These are phyloP conservation scores for Crossaster papposus DNA, from an alignment of 53 echinoderm and acorn worm genomes.

Conservation along the genomic window DNA sequence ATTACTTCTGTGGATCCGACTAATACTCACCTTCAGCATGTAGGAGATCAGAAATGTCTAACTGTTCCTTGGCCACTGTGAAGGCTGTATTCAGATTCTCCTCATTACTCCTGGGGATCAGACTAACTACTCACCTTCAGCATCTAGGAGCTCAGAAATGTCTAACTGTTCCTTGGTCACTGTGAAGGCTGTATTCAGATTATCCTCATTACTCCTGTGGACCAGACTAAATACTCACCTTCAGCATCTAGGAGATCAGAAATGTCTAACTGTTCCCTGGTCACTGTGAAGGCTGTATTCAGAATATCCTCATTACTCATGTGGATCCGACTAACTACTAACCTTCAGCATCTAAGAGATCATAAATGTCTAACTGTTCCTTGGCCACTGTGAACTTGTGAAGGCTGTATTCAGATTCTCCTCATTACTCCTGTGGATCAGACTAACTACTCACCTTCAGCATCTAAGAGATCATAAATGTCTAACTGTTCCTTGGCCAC, in stretches of 20 bases:
- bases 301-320: slow-evolving; percentile 72
- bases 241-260: slow-evolving; percentile 90
- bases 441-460: slow-evolving; percentile 79
- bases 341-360: slow-evolving; percentile 95
- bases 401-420: slow-evolving; percentile 87
- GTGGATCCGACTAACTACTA: slow-evolving; percentile 20
- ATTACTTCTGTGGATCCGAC: slow-evolving; percentile 65
- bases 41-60: slow-evolving; percentile 70
- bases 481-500: slow-evolving; percentile 80
- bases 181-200: slow-evolving; percentile 85
- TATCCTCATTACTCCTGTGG: slow-evolving; percentile 65
- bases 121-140: slow-evolving; percentile 84
- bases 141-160: slow-evolving; percentile 89
- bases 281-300: slow-evolving; percentile 85
- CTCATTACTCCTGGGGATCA: slow-evolving; percentile 54
- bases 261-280: slow-evolving; percentile 74
- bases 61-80: slow-evolving; percentile 75
- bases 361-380: slow-evolving; percentile 65
- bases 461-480: slow-evolving; percentile 82
- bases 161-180: slow-evolving; percentile 76
- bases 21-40: slow-evolving; percentile 88
- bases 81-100: slow-evolving; percentile 87
- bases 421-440: slow-evolving; percentile 62
- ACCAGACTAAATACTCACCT: slow-evolving; percentile 68
- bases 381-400: slow-evolving; percentile 80